These are phyloP conservation scores for Saguinus imperator DNA, from an alignment of 2,113 vertebrate genomes.

Conservation along the genomic window DNA sequence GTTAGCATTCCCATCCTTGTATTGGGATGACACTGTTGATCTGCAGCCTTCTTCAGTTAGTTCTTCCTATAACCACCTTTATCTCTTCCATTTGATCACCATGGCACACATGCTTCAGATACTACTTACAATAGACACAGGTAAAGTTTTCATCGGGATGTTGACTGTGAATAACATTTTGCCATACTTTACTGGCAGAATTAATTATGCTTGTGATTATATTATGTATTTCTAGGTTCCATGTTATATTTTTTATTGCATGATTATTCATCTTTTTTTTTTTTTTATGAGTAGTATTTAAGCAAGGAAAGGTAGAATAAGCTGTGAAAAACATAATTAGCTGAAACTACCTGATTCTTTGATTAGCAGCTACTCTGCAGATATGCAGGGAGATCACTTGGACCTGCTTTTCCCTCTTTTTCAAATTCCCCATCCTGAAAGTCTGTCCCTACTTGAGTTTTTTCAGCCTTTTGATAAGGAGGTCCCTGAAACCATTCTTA, in stretches of 20 bases:
- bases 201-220: conserved; percentile 40
- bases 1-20: conserved; percentile 93
- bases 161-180: conserved; percentile 28
- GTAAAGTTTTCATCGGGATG: conserved; percentile 66
- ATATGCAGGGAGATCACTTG: background rate
- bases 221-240: background rate
- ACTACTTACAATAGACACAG: conserved; percentile 87
- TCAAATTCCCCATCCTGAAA: background rate
- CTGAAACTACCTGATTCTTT: background rate
- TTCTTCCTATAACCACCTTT: conserved; percentile 94
- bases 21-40: conserved; percentile 94
- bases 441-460: background rate
- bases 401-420: background rate
- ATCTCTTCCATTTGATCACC: conserved; percentile 95
- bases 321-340: background rate
- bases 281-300: background rate
- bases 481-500: background rate
- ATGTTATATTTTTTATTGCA: background rate
- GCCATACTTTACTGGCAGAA: background rate
- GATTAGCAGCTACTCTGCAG: background rate
- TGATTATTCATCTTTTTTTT: conserved; percentile 9
- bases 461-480: background rate
- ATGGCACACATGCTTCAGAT: conserved; percentile 95
- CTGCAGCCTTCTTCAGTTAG: conserved; percentile 94
- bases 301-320: background rate